Evolutionary conservation across 2,797 vertebrate genomes (phyloP).

Genomic region (Peromyscus nudipes): DNA sequence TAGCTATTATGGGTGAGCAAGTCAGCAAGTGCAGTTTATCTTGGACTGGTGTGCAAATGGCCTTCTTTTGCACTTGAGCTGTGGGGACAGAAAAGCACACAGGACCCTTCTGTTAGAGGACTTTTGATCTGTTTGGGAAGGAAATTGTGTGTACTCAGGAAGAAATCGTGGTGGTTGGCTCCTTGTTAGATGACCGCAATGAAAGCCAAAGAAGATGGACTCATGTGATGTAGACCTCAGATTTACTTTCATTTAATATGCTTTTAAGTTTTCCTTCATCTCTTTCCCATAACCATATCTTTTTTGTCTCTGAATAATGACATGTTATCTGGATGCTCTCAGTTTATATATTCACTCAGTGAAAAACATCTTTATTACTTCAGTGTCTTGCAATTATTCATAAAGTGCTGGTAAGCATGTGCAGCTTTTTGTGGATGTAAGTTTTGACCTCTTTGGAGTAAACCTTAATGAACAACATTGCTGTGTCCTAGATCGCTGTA

Average conservation of each 20-base stretch:
- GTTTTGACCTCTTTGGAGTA: neutral
- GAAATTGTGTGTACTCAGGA: neutral
- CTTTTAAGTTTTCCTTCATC: neutral
- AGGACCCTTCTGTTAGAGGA: neutral
- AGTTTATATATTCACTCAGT: neutral
- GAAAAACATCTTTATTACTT: neutral
- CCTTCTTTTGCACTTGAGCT: neutral
- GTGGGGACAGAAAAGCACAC: neutral
- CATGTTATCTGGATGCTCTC: neutral
- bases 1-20: neutral
- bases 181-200: neutral
- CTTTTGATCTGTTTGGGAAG: neutral
- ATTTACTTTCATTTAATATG: neutral
- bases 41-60: neutral
- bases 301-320: neutral
- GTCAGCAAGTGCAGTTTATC: neutral
- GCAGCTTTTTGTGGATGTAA: neutral
- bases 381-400: neutral
- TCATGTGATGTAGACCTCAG: neutral
- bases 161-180: neutral
- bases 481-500: neutral
- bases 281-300: neutral
- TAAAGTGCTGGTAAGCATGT: neutral
- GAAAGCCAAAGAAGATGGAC: neutral
- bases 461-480: neutral